Conservation (phyloP, 2,888 invertebrate genomes). For the Corbicula japonica region DNA sequence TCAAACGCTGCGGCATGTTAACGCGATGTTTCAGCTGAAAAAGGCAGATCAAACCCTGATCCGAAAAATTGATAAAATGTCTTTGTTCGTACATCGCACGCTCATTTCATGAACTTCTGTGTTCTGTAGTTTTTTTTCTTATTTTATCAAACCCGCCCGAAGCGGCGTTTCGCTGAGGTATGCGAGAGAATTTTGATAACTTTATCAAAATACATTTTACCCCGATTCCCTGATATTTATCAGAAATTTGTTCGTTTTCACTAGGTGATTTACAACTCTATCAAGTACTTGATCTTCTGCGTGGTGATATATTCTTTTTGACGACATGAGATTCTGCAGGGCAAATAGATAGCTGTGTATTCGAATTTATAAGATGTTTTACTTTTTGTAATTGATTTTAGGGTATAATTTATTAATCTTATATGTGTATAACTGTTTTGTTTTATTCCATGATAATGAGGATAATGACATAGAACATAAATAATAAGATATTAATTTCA, state of each 20-base stretch:
- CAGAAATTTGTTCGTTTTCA: constrained; percentile 37
- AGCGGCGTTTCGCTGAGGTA: neutral
- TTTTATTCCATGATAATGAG: no score
- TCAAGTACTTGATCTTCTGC: no score
- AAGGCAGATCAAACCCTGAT: constrained; percentile 20
- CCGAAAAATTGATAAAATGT: constrained; percentile 36
- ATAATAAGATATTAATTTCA: no score
- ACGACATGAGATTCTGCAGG: no score
- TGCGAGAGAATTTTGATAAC: constrained; percentile 35
- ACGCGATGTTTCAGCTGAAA: constrained; percentile 8
- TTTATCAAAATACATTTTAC: constrained; percentile 44
- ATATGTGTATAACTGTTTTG: no score
- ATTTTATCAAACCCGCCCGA: constrained; percentile 2
- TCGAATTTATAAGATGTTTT: no score
- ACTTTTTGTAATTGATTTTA: no score
- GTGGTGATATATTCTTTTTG: no score
- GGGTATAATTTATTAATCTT: no score
- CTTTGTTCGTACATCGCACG: constrained; percentile 33
- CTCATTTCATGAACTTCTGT: neutral
- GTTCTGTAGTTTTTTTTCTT: neutral
- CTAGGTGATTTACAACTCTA: constrained; percentile 8
- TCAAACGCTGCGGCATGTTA: constrained; percentile 25
- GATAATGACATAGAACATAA: no score
- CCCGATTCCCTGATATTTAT: constrained; percentile 16
- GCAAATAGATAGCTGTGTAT: no score